Base-by-base conservation (phyloP, 1,140 invertebrate species). In the Mamestra configurata region DNA sequence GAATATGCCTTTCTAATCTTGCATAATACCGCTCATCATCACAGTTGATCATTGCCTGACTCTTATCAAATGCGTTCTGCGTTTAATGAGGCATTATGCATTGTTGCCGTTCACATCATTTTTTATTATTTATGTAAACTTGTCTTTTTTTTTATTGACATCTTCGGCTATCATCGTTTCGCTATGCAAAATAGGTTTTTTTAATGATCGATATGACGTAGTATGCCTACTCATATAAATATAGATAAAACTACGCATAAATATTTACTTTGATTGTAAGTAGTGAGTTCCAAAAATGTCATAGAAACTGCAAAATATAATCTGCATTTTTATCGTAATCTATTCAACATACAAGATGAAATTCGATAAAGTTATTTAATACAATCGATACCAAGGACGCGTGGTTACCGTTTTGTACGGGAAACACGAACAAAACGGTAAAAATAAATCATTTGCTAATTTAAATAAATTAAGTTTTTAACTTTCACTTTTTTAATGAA, bases 1-100 rank as follows among this genome's bases (percentile, higher is more conserved):
- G 79, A 53, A 61, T 68, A 40, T 83, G 81, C 84, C 86, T 89
- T 89, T 88, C 86, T 87, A 89, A 89, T 86, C 73, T 88, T 87
- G 83, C 79, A 82, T 88, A 88, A 88, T n/a, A n/a, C n/a, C 66
- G 18, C 22, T 75, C 80, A 84, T 80, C 81, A 73, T 51, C 49
- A n/a, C 66, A 72, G 22, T 46, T 51, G 40, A 84, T 77, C 61
- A 82, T 71, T 72, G 71, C 31, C 70, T 66, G 40, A 4, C 27
- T 77, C 31, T 72, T 75, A 80, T 82, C 79, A 75, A 79, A 55
- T n/a, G n/a, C n/a, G n/a, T n/a, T n/a, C n/a, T 55, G 0, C 6
- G 18, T 71, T 51, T 53, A 71, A 71, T 53, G 79, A 80, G 37
- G 35, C 61, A 77, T 80, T 80, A 76, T 76, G 66, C 22, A 70